Evolutionary conservation across 2,888 invertebrate genomes (phyloP), one percentile per base, ranked within the genome.

Genomic region (Caenorhabditis angaria): DNA sequence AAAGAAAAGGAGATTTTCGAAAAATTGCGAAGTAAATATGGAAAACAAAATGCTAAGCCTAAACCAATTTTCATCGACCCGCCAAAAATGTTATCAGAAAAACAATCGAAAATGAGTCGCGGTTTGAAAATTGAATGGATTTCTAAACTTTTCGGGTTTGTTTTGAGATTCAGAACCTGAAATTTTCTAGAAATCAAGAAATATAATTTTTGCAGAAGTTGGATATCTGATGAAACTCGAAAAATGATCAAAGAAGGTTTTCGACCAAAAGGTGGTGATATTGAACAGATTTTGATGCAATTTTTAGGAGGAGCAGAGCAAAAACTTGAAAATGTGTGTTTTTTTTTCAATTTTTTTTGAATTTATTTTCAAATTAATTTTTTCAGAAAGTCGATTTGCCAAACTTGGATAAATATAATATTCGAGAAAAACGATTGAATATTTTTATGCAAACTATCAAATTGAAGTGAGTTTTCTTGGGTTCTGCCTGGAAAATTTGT

Each of bases 331-430:
- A 22, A 28, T 48, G 6, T 48, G 14, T 4, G 20, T 14, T 14
- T 48, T 48, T 48, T 14, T 10, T 8, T 22, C 6, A 53, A 53
- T 10, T n/a, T 25, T 10, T n/a, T 8, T n/a, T 4, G 24, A 22
- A 53, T 4, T 53, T 53, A 6, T 53, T 25, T 24, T 53, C 12
- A 53, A 53, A 18, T 53, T 32, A 8, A 8, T 32, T 32, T 32
- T 32, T 53, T 53, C 48, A 54, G 27, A 56, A 12, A 22, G 66
- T 71, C 12, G 27, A 68, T 60, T 28, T 78, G 27, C 78, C 78
- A 20, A 69, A 69, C 47, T 29, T 78, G 25, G 78, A 76, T 47
- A 64, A 61, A n/a, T 70, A 61, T 29, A 67, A 78, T 62, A 70
- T 76, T 29, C 60, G 61, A 25, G 73, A 76, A 48, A 70, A 68